Base-by-base conservation (phyloP, 92 coral and sea anemone species). In the Epizoanthus illoricatus region DNA sequence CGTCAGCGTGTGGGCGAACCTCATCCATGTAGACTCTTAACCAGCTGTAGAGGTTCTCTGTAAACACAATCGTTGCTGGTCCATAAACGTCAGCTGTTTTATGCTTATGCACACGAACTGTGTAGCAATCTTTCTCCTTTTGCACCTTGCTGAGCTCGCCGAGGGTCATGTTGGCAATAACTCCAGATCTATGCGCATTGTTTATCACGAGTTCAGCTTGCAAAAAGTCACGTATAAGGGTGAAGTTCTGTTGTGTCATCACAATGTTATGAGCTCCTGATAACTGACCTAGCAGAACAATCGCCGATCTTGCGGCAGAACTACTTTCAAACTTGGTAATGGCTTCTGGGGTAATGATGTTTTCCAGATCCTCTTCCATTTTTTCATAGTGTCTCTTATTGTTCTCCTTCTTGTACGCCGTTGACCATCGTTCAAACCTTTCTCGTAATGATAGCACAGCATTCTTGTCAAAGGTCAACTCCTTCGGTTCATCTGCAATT, bases 371-470 rank as follows among this genome's bases (percentile, higher is more conserved):
- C 12, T 84, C 59, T 54, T 65, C 87, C 41, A 65, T 40, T 5
- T 65, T 74, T 55, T 71, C 43, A 82, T 82, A 84, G 52, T 52
- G 65, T 21, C 87, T 59, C 15, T 61, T 11, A 5, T 61, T 49
- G 67, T 78, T 43, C 41, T 66, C 75, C 4, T 68, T 45, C 62
- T 84, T 76, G 23, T 75, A 84, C 3, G 83, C 71, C 36, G 28
- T 66, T 36, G 83, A 75, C 70, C 83, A 84, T 4, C 80, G 52
- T 11, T 75, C 75, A 13, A 75, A 41, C 20, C 74, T 84, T 52
- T 84, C 87, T 20, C 75, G 62, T 8, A 80, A 69, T 21, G 71
- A 47, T 11, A 70, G 45, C 16, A 36, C 72, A 15, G 43, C 41
- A 1, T 52, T 39, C 3, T 24, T 73, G 16, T 85, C 68, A 10